Evolutionary conservation across 2,888 invertebrate species (phyloP), one percentile per base, ranked within the genome.

Genomic region (Harpalus rufipes): DNA sequence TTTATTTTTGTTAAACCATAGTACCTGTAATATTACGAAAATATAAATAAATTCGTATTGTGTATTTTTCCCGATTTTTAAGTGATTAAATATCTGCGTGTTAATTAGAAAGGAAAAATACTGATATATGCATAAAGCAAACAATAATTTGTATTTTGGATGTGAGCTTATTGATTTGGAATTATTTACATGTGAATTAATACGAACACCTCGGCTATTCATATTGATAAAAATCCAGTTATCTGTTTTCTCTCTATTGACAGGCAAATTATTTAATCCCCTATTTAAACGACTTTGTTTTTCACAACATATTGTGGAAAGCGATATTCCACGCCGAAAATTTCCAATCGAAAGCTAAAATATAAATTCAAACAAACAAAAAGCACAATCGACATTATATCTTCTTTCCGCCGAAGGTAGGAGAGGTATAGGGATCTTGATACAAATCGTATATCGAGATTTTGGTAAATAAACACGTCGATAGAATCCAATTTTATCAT

Each of bases 241-340:
- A 68, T 68, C 68, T 68, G 68, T 68, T 65, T 12, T 25, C 32
- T 65, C 8, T 65, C 32, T 65, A 65, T 65, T 65, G 65, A 65
- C 65, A 65, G n/a, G 10, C n/a, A 63, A 21, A 63, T 63, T 16
- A 25, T 63, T 25, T 63, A 63, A 16, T 63, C 59, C 59, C 3
- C 44, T 51, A 51, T 51, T 51, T 51, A 51, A 51, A 51, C 44
- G 44, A 51, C 44, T 51, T 51, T 51, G 44, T 51, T 51, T 51
- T 51, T 51, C 44, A 51, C 44, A 51, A 51, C 44, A 51, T 51
- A 51, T 51, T 51, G 44, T 51, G 44, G 44, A 51, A 51, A 51
- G 44, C 44, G 44, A 51, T 51, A 51, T 51, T 12, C 44, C 8
- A 6, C 32, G 44, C 44, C 8, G 44, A 51, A 51, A 51, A 51